These are phyloP conservation scores for Parthenolecanium corni DNA, from an alignment of 2,888 invertebrate species.

Conservation along the genomic window DNA sequence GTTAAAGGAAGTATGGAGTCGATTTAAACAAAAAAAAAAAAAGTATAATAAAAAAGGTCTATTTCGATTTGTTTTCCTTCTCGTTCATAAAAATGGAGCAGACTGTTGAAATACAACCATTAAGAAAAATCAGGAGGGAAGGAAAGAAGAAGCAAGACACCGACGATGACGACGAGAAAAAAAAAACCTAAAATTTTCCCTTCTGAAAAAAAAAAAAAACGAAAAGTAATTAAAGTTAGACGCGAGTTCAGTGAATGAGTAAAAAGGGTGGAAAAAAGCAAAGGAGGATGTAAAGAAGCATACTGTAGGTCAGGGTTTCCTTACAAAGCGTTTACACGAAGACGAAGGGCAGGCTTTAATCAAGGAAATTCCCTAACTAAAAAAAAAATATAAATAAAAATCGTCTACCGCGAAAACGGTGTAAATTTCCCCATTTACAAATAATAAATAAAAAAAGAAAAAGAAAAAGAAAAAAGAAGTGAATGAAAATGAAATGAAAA, in stretches of 20 bases:
- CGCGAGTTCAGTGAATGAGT: background rate
- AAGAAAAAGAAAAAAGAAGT: no score
- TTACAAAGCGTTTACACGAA: background rate
- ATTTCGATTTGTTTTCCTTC: background rate
- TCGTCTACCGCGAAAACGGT: no score
- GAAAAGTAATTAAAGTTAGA: no score
- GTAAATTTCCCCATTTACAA: no score
- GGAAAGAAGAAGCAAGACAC: background rate
- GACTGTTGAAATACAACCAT: no score
- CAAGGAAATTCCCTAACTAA: background rate
- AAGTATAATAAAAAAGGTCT: constrained; percentile 6
- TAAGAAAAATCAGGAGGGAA: background rate
- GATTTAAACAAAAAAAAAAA: constrained; percentile 6
- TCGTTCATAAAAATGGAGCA: no score
- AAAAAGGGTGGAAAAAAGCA: background rate
- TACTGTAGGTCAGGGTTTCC: constrained; percentile 14
- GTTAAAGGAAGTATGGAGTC: no score
- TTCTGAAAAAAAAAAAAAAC: no score
- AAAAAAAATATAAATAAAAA: background rate
- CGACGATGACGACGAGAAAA: background rate
- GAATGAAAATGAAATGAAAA: background rate
- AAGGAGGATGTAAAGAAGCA: constrained; percentile 12
- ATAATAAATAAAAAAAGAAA: no score
- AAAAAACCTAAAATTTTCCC: background rate
- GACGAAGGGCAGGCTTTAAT: background rate